Evolutionary conservation across 2,888 invertebrate species (phyloP), one percentile per base, ranked within the genome.

Genomic region (Erebia aethiops): DNA sequence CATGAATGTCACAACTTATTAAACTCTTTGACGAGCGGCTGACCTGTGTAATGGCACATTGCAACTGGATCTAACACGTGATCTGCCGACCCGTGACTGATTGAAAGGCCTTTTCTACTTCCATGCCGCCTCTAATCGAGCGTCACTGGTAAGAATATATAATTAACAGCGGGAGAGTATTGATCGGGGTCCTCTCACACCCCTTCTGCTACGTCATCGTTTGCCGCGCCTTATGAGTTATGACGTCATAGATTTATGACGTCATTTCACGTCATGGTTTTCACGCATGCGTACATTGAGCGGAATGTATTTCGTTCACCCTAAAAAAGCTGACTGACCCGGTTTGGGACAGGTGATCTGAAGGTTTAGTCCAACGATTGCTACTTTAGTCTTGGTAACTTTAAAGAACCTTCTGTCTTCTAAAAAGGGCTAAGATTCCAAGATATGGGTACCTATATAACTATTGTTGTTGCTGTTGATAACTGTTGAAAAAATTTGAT

Each of bases 31-130:
- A 84, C 85, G 78, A 81, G 80, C 81, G 79, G 80, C 75, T 88
- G 89, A 88, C 86, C 88, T 84, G 81, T 83, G 77, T 81, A 78
- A 80, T 75, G 80, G 82, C 78, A 78, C 76, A 78, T 76, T 81
- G 81, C 77, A 78, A 80, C 66, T 73, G 57, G 78, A 72, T 76
- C 76, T 77, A 78, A 79, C 89, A 88, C 87, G 87, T 88, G 89
- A 90, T 80, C 82, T 82, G 81, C 69, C 88, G 89, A 91, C 86
- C 90, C 89, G 88, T 91, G 79, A 69, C 76, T 82, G 85, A 80
- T 84, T 83, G 76, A 85, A 85, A 87, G 86, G 84, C 83, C 80
- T 81, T 80, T 82, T 85, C 82, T 83, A 78, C 81, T 84, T 82
- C 80, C 77, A 77, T 84, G 78, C 77, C 76, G 80, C 77, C 81